These are phyloP conservation scores for Ditylenchus dipsaci DNA, from an alignment of 1,140 invertebrate genomes.

Conservation along the genomic window DNA sequence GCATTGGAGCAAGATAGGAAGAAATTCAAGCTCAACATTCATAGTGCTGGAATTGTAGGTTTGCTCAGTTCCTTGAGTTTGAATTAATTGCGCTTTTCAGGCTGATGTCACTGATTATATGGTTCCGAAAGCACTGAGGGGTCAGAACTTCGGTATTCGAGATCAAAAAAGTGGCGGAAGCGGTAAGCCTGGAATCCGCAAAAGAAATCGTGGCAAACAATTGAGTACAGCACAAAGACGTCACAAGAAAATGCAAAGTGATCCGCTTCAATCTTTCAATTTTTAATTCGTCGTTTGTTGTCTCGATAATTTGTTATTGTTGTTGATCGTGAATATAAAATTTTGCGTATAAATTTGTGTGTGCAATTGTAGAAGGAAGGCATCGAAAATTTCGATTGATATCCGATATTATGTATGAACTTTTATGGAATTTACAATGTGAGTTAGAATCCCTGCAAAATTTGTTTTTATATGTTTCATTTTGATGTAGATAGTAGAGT, in stretches of 20 bases:
- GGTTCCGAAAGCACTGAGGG: constrained; percentile 51
- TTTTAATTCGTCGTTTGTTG: neutral
- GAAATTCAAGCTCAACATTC: constrained; percentile 76
- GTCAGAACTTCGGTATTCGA: constrained; percentile 37
- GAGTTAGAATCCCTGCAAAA: too few relatives aligned
- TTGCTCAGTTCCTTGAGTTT: neutral
- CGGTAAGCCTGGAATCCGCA: neutral
- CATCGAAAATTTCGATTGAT: too few relatives aligned
- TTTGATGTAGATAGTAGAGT: too few relatives aligned
- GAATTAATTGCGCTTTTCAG: neutral
- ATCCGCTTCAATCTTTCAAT: neutral
- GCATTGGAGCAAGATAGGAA: constrained; percentile 83
- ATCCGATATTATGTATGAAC: too few relatives aligned
- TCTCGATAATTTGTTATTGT: constrained; percentile 1
- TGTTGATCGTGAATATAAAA: neutral
- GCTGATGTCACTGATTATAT: constrained; percentile 91
- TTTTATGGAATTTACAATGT: too few relatives aligned
- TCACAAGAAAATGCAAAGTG: neutral
- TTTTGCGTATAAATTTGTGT: neutral
- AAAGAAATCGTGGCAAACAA: constrained; percentile 5
- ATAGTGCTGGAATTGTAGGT: constrained; percentile 68
- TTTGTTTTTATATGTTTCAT: too few relatives aligned
- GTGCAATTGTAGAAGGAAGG: too few relatives aligned
- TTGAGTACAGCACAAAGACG: neutral
- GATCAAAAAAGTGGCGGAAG: neutral